These are phyloP conservation scores for Tetragnatha montana DNA, from an alignment of 2,888 invertebrate genomes.

Conservation along the genomic window DNA sequence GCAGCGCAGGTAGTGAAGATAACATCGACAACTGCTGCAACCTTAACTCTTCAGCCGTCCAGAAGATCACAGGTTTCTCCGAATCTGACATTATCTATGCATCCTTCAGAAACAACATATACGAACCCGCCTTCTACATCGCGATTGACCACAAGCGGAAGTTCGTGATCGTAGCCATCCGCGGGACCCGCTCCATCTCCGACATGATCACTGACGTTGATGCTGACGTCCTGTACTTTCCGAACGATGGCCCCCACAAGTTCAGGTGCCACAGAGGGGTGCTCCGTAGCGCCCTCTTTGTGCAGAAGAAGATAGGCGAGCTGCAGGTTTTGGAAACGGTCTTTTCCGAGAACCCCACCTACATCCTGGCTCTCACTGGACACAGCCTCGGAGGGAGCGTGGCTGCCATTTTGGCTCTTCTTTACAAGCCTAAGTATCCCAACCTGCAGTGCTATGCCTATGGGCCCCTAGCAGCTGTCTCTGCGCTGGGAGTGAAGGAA, in stretches of 20 bases:
- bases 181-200: constrained; percentile 56
- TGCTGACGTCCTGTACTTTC: constrained; percentile 28
- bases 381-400: constrained; percentile 65
- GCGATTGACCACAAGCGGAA: constrained; percentile 45
- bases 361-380: constrained; percentile 53
- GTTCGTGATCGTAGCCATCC: constrained; percentile 41
- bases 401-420: constrained; percentile 43
- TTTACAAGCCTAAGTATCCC: constrained; percentile 48
- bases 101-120: constrained; percentile 37
- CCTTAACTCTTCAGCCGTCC: constrained; percentile 45
- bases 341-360: constrained; percentile 44
- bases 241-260: background rate
- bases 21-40: constrained; percentile 43
- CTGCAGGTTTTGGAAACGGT: constrained; percentile 33
- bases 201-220: constrained; percentile 56
- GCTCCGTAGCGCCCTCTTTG: constrained; percentile 51
- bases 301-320: constrained; percentile 54
- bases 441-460: constrained; percentile 53
- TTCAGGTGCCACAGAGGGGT: constrained; percentile 55
- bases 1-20: background rate
- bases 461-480: constrained; percentile 45
- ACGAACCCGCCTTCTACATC: constrained; percentile 60
- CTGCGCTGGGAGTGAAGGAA: constrained; percentile 17
- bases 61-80: constrained; percentile 37
- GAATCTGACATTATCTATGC: constrained; percentile 56